phyloP scores from a whole-genome alignment of 2,797 vertebrate genomes.

The Alauda arvensis region DNA sequence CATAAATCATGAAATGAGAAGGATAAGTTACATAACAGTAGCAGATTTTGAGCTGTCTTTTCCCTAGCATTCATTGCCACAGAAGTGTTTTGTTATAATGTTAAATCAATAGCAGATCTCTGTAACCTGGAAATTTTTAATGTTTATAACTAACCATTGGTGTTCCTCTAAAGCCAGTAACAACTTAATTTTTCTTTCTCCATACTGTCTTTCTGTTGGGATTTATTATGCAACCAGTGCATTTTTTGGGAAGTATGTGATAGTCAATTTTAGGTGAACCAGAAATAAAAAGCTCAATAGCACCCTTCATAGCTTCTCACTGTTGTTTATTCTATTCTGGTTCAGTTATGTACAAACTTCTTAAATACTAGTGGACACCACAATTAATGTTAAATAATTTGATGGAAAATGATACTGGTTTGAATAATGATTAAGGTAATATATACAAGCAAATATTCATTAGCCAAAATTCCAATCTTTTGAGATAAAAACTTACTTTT shows the following conservation, averaged over 20 bases:
- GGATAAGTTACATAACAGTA: slow-evolving; percentile 35
- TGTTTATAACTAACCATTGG: background rate
- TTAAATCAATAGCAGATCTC: background rate
- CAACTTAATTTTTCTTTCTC: background rate
- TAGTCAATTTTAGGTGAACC: background rate
- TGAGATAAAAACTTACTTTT: slow-evolving; percentile 16
- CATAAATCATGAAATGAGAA: slow-evolving; percentile 61
- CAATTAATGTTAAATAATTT: background rate
- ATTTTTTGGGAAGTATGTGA: background rate
- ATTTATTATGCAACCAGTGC: background rate
- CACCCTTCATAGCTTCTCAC: background rate
- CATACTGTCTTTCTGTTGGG: background rate
- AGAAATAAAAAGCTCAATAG: background rate
- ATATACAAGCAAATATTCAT: background rate
- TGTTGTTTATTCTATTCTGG: background rate
- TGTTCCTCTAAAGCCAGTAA: background rate
- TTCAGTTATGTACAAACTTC: background rate
- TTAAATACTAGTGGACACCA: background rate
- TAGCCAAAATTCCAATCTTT: background rate
- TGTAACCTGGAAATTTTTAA: background rate
- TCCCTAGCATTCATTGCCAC: background rate
- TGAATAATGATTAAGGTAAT: background rate
- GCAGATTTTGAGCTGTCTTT: slow-evolving; percentile 22
- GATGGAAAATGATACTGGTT: background rate
- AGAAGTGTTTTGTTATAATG: background rate